Percentiles rank a stretch among this genome's conserved stretches.
These are phyloP conservation scores for Brevipalpus yothersi DNA, from an alignment of 1,140 invertebrate genomes.

Conservation along the genomic window DNA sequence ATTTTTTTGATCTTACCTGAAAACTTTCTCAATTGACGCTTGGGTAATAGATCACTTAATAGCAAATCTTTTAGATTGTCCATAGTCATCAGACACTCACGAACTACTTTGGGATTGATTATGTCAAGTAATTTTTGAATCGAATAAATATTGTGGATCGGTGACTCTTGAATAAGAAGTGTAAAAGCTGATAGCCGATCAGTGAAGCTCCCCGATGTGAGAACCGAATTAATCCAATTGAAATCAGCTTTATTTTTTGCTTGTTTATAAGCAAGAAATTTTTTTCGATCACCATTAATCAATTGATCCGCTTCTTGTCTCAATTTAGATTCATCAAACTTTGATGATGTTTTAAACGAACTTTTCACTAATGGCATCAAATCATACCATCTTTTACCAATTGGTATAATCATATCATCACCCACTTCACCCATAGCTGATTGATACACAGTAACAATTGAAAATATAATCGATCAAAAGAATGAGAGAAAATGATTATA, in stretches of 20 bases:
- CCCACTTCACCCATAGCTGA: too few species aligned
- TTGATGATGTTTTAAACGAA: neutral
- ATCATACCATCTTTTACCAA: neutral
- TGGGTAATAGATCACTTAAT: constrained; percentile 3
- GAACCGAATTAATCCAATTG: constrained; percentile 49
- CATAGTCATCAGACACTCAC: constrained; percentile 39
- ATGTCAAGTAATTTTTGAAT: constrained; percentile 44
- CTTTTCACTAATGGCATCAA: neutral
- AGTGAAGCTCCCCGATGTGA: constrained; percentile 46
- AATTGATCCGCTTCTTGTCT: neutral
- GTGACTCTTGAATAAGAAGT: constrained; percentile 55
- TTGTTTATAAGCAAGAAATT: neutral
- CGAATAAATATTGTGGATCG: constrained; percentile 44
- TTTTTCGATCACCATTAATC: neutral
- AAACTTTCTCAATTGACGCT: constrained; percentile 3
- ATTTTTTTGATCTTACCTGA: neutral
- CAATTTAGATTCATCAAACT: neutral
- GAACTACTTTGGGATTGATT: constrained; percentile 54
- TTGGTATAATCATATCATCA: neutral
- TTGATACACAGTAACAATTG: too few species aligned
- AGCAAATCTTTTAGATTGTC: constrained; percentile 19
- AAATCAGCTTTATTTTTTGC: constrained; percentile 14
- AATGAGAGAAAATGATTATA: too few species aligned
- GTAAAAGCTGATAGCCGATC: constrained; percentile 67
- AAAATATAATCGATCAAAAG: too few species aligned